Evolutionary conservation across 2,797 vertebrate species (phyloP), one percentile per base, ranked within the genome.

Genomic region (Tiaroga cobitis): DNA sequence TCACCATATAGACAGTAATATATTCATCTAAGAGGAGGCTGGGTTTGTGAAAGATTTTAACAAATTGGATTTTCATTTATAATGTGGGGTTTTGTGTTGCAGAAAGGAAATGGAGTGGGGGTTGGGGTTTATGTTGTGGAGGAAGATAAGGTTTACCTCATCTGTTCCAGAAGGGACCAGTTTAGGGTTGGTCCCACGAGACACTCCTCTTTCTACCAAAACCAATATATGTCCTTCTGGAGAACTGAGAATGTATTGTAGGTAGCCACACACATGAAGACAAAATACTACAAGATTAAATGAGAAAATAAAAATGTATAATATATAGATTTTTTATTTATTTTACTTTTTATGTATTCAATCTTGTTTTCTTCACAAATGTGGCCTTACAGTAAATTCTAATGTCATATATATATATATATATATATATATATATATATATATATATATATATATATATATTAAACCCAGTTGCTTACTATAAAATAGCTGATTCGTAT

Each of bases 1-100:
- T 26, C 26, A 56, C 61, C 34, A 41, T 34, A 68, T 34, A 68
- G 61, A 75, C 61, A 72, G 65, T 59, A 29, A 61, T 82, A 67
- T 70, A 77, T 86, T 86, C 43, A 78, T 78, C 56, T 39, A 11
- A 49, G 41, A 65, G 32, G 67, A 63, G 34, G 67, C 34, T 72
- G 72, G 54, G 72, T 78, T 81, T 75, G 21, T 72, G 67, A 74
- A 78, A 85, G 69, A 81, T 81, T 80, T 85, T 74, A 74, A 65
- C 69, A 81, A 80, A 85, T 85, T 85, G 84, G 69, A 81, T 85
- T 85, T 80, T 73, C 84, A 67, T 74, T 85, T 80, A 68, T 80
- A 81, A 54, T 29, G 69, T 74, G 32, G 78, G 41, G 84, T 85
- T 80, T 85, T 73, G 43, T 59, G 54, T 67, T 67, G 54, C 76